phyloP scores from a whole-genome alignment of 2,113 vertebrate species.

The Hiodon alosoides region DNA sequence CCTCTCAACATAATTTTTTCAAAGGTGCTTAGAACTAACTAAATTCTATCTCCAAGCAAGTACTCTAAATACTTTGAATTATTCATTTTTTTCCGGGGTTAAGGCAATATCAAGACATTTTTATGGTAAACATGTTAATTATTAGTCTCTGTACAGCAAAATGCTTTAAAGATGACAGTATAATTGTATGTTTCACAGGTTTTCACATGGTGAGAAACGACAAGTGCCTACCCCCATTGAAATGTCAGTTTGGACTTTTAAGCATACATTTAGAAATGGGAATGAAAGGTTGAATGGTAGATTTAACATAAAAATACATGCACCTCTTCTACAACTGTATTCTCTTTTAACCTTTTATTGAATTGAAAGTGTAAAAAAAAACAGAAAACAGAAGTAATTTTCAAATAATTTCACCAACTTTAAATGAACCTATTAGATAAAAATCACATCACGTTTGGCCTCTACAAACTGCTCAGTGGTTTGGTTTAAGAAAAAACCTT shows the following conservation, averaged over 20 bases:
- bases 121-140: slow-evolving; percentile 91
- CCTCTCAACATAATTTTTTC: slow-evolving; percentile 65
- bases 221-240: slow-evolving; percentile 70
- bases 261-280: slow-evolving; percentile 59
- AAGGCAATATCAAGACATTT: slow-evolving; percentile 87
- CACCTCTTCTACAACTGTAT: not conserved
- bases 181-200: slow-evolving; percentile 75
- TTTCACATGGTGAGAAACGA: slow-evolving; percentile 58
- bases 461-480: too few relatives aligned
- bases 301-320: slow-evolving; percentile 37
- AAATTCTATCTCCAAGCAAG: slow-evolving; percentile 83
- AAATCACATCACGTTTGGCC: too few relatives aligned
- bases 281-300: slow-evolving; percentile 44
- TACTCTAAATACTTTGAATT: slow-evolving; percentile 94
- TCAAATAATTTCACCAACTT: too few relatives aligned
- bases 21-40: slow-evolving; percentile 79
- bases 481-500: too few relatives aligned
- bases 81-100: slow-evolving; percentile 91
- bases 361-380: too few relatives aligned
- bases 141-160: slow-evolving; percentile 85
- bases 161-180: slow-evolving; percentile 80
- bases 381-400: too few relatives aligned
- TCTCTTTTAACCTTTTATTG: not conserved
- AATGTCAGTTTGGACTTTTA: slow-evolving; percentile 66
- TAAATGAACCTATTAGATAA: too few relatives aligned